These are phyloP conservation scores for Cydia pomonella DNA, from an alignment of 1,140 invertebrate species.

Conservation along the genomic window DNA sequence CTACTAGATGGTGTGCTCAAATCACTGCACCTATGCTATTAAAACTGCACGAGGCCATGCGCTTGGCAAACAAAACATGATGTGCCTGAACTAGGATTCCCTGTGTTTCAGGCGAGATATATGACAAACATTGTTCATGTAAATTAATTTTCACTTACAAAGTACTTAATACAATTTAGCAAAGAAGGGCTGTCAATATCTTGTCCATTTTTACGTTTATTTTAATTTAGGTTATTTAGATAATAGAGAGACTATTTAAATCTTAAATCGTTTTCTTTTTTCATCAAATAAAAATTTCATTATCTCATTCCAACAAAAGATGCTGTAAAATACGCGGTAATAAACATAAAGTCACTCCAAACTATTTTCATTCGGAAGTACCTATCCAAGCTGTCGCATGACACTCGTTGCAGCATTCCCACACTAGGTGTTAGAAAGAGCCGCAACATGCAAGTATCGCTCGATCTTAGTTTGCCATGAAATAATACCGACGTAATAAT, in stretches of 20 bases:
- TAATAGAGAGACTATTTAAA: neutral
- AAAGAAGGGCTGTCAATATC: neutral
- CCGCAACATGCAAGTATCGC: neutral
- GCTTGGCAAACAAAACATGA: too few relatives aligned
- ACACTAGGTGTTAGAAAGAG: neutral
- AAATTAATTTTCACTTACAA: too few relatives aligned
- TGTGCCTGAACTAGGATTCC: too few relatives aligned
- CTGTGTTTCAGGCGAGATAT: too few relatives aligned
- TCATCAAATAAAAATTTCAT: slow-evolving; percentile 29
- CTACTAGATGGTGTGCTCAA: too few relatives aligned
- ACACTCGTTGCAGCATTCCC: neutral
- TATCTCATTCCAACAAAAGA: slow-evolving; percentile 23
- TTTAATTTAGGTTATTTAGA: neutral
- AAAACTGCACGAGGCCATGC: too few relatives aligned
- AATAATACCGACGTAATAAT: slow-evolving; percentile 10
- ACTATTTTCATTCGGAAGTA: slow-evolving; percentile 14
- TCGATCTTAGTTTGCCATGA: neutral
- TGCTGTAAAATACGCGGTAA: slow-evolving; percentile 5
- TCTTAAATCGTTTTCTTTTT: neutral
- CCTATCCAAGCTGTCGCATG: neutral
- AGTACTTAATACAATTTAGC: too few relatives aligned
- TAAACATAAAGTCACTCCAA: neutral
- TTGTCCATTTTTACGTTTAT: neutral
- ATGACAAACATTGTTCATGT: too few relatives aligned
- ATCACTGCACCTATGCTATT: too few relatives aligned